A percentile compares a stretch with the other conserved stretches of the same genome.
Conservation (phyloP, 2,888 invertebrate species). For the Brachylomia viminalis region DNA sequence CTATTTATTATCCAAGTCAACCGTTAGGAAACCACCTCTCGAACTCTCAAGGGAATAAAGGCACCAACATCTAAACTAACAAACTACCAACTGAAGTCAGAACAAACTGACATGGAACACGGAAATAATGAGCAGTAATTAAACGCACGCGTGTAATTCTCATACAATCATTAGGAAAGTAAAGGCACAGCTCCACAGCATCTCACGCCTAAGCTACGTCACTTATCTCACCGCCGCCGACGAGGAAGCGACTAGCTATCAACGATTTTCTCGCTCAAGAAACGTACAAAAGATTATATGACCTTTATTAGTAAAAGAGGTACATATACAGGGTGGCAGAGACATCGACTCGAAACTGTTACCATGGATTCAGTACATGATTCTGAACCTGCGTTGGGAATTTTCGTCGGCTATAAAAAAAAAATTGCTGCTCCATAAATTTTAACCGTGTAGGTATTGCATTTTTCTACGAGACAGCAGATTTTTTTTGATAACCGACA, state of each 20-base stretch:
- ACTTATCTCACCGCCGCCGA: neutral
- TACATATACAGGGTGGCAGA: no score
- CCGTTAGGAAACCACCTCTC: neutral
- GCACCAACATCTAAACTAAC: slow-evolving; percentile 22
- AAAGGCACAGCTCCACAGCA: neutral
- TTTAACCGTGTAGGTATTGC: no score
- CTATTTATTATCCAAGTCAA: neutral
- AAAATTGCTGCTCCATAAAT: no score
- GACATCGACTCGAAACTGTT: no score
- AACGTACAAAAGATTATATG: neutral
- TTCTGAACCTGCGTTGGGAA: no score
- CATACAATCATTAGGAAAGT: neutral
- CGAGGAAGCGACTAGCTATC: neutral
- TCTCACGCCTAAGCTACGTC: neutral
- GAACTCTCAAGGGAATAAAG: slow-evolving; percentile 9
- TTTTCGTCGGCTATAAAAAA: no score
- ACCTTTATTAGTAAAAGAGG: neutral
- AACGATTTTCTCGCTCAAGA: neutral
- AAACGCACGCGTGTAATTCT: slow-evolving; percentile 50
- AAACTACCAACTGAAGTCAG: slow-evolving; percentile 33
- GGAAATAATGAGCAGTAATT: slow-evolving; percentile 54
- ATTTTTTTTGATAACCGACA: no score
- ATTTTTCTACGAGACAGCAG: no score
- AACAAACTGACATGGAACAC: slow-evolving; percentile 38
- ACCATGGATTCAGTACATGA: no score